phyloP scores from a whole-genome alignment of 2,888 invertebrate species.

The Amiota mariae region DNA sequence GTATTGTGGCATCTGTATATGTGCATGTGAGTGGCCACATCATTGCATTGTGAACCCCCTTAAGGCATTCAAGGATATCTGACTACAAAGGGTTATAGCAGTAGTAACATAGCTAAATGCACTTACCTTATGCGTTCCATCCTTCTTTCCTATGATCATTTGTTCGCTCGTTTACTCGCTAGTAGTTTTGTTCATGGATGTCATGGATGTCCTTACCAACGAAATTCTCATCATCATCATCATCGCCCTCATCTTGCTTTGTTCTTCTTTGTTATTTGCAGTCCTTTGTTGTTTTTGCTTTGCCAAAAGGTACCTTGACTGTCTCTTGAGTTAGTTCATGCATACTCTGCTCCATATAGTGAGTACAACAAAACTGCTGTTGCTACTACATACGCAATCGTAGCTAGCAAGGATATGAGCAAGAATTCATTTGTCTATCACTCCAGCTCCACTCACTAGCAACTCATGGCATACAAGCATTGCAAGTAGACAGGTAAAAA shows the following conservation, averaged over 20 bases:
- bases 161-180: slow-evolving; percentile 19
- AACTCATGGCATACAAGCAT: too few relatives aligned
- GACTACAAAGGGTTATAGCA: slow-evolving; percentile 16
- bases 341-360: background rate
- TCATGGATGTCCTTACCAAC: background rate
- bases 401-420: background rate
- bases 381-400: too few relatives aligned
- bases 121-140: slow-evolving; percentile 48
- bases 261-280: slow-evolving; percentile 4
- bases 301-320: slow-evolving; percentile 1
- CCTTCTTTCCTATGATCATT: slow-evolving; percentile 35
- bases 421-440: background rate
- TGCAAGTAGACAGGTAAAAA: too few relatives aligned
- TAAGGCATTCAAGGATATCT: slow-evolving; percentile 11
- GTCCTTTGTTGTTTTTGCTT: slow-evolving; percentile 34
- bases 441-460: too few relatives aligned
- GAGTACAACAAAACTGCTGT: background rate
- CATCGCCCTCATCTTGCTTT: background rate
- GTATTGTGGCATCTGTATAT: background rate
- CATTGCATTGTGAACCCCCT: background rate
- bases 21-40: background rate
- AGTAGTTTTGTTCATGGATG: background rate
- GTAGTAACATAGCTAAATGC: slow-evolving; percentile 64
- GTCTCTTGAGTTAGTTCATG: slow-evolving; percentile 2
- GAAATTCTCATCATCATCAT: background rate